A percentile compares a stretch with the other conserved stretches of the same genome.
These are phyloP conservation scores for Cyphomyrus plagiostoma DNA, from an alignment of 2,113 vertebrate genomes.

Conservation along the genomic window DNA sequence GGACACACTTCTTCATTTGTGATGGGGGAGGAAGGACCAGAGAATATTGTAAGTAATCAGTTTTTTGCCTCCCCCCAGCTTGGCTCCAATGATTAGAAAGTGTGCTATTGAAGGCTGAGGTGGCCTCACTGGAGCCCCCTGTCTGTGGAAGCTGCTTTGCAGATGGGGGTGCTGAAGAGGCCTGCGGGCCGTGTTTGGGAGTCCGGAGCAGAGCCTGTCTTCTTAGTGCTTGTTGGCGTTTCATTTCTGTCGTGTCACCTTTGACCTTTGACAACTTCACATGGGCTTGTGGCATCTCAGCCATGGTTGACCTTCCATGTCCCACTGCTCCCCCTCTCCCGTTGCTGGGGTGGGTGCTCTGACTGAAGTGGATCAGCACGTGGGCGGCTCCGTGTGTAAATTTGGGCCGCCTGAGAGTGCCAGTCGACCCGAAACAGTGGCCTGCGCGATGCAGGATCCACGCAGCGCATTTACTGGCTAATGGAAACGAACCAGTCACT, in stretches of 20 bases:
- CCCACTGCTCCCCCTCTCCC: background rate
- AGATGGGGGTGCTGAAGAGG: background rate
- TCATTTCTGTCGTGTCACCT: background rate
- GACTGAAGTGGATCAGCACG: too few relatives aligned
- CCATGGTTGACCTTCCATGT: background rate
- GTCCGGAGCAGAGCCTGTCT: background rate
- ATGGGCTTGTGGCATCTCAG: background rate
- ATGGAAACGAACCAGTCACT: background rate
- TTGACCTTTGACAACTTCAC: background rate
- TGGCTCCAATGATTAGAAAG: background rate
- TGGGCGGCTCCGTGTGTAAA: background rate
- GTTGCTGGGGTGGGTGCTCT: background rate
- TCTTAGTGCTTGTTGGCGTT: background rate
- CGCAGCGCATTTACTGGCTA: background rate
- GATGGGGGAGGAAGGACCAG: background rate
- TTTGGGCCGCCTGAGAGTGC: background rate
- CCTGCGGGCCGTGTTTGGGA: background rate
- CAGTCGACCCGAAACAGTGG: background rate
- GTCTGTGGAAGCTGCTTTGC: background rate
- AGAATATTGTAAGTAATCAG: background rate
- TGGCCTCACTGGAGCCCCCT: background rate
- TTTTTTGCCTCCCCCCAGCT: background rate
- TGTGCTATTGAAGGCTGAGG: background rate
- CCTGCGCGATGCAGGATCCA: background rate
- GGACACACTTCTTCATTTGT: background rate